phyloP scores from a whole-genome alignment of 2,113 vertebrate species.

The Malaclemys terrapin region DNA sequence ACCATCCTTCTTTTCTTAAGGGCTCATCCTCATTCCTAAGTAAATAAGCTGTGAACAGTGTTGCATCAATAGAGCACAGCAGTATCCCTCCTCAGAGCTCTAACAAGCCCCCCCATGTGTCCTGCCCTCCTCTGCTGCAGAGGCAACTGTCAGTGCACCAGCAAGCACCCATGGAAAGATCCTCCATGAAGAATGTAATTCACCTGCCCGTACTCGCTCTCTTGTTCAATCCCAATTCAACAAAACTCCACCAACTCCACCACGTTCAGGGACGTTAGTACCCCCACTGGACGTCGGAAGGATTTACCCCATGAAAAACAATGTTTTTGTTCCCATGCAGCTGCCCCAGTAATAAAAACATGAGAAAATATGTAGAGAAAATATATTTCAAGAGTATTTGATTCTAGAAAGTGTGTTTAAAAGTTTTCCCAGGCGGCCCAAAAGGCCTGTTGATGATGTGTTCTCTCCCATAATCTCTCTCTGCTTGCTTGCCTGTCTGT shows the following conservation, averaged over 20 bases:
- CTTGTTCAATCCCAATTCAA: not conserved
- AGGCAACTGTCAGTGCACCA: not conserved
- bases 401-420: not conserved
- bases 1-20: not conserved
- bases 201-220: not conserved
- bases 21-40: not conserved
- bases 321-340: not conserved
- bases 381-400: not conserved
- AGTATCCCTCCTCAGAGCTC: not conserved
- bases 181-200: not conserved
- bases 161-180: not conserved
- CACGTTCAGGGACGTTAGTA: not conserved
- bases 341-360: not conserved
- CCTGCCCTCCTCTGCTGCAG: not conserved
- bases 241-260: fast-evolving
- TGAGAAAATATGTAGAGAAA: fast-evolving
- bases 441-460: not conserved
- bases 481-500: not conserved
- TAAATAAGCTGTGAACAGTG: not conserved
- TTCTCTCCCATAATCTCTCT: not conserved
- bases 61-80: not conserved
- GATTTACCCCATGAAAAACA: not conserved
- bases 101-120: not conserved
- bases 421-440: not conserved
- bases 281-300: not conserved